Evolutionary conservation across 2,113 vertebrate genomes (phyloP).

Genomic region (Pelusios castaneus): DNA sequence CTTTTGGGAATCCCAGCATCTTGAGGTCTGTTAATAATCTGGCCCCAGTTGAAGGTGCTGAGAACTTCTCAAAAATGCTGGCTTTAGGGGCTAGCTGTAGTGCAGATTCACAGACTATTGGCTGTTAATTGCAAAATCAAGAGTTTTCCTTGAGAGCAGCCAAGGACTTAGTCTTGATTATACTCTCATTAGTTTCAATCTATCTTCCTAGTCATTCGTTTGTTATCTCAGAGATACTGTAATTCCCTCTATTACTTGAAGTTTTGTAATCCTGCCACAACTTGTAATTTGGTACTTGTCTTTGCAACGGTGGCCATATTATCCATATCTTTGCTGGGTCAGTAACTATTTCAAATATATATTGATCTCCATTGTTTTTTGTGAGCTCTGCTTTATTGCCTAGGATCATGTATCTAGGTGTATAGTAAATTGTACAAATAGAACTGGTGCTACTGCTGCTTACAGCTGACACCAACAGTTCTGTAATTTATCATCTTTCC

Average conservation of each 20-base stretch:
- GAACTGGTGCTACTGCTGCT: not conserved
- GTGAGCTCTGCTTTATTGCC: not conserved
- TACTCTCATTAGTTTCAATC: rapidly evolving
- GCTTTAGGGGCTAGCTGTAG: rapidly evolving
- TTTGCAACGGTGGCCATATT: too few relatives aligned
- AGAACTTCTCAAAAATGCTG: not conserved
- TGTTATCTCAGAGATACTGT: not conserved
- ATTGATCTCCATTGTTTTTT: not conserved
- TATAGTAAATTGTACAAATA: not conserved
- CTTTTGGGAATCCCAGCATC: not conserved
- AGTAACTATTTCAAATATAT: too few relatives aligned
- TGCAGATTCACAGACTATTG: rapidly evolving
- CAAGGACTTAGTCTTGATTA: not conserved
- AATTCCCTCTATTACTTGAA: rapidly evolving
- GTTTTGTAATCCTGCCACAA: not conserved
- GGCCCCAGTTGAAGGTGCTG: not conserved
- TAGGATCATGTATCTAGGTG: not conserved
- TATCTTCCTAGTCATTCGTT: rapidly evolving
- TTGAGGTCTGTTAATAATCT: not conserved
- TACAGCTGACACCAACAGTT: not conserved
- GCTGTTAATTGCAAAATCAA: not conserved
- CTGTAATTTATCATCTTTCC: not conserved
- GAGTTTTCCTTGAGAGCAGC: too few relatives aligned
- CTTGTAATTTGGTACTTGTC: too few relatives aligned
- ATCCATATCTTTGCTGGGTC: too few relatives aligned